These are phyloP conservation scores for Spodoptera exigua DNA, from an alignment of 2,888 invertebrate genomes.

Conservation along the genomic window DNA sequence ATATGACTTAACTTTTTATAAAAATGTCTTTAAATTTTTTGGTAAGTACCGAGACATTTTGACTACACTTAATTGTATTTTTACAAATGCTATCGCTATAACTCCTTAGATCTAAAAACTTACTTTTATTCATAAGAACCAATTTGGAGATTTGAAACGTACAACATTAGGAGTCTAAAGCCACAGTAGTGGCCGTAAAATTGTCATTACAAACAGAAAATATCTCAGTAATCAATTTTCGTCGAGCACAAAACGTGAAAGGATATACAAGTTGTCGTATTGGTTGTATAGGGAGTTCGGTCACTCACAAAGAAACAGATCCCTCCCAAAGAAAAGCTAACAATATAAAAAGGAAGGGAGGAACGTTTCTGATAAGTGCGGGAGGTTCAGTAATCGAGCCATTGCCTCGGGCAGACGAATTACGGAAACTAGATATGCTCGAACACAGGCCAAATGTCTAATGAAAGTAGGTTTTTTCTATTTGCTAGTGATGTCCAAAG, in stretches of 20 bases:
- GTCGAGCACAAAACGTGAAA: constrained; percentile 2
- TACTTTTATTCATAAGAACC: too few species aligned
- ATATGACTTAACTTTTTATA: too few species aligned
- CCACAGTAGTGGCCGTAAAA: background rate
- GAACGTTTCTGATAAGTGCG: constrained; percentile 33
- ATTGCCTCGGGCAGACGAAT: constrained; percentile 51
- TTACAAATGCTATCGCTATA: too few species aligned
- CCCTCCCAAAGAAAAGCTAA: constrained; percentile 17
- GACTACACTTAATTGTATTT: too few species aligned
- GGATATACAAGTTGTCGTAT: constrained; percentile 22
- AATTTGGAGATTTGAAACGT: too few species aligned
- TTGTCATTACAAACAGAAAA: background rate
- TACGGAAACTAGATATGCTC: constrained; percentile 56
- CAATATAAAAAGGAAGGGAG: constrained; percentile 22
- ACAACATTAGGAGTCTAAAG: too few species aligned
- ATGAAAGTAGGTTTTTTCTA: constrained; percentile 47
- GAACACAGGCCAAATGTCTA: constrained; percentile 41
- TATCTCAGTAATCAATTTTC: background rate
- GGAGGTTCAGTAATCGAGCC: constrained; percentile 51
- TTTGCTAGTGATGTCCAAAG: constrained; percentile 27
- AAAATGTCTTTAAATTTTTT: too few species aligned
- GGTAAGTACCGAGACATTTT: too few species aligned
- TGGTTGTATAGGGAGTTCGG: constrained; percentile 8
- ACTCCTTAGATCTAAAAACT: too few species aligned
- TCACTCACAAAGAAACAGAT: constrained; percentile 36